Conservation (phyloP, 2,797 vertebrate genomes). For the Cuniculus paca region DNA sequence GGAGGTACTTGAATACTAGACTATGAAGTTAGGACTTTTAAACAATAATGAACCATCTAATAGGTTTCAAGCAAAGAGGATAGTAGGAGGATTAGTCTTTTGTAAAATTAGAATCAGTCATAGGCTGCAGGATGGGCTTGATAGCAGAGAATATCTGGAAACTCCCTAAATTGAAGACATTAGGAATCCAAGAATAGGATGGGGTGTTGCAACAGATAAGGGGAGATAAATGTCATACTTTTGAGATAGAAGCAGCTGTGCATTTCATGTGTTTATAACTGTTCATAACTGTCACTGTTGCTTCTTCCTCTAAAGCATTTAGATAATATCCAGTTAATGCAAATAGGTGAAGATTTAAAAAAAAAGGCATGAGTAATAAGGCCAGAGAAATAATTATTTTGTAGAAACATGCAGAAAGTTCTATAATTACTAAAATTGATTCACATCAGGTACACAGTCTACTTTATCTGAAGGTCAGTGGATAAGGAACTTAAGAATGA, state of each 20-base stretch:
- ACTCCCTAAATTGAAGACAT: neutral
- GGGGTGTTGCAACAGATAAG: neutral
- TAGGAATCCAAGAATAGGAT: neutral
- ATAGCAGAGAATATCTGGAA: neutral
- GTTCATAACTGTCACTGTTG: no score
- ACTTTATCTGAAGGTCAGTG: conserved; percentile 15
- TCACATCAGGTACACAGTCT: neutral
- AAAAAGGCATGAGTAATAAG: neutral
- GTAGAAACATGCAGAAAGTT: neutral
- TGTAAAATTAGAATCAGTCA: neutral
- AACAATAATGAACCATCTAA: neutral
- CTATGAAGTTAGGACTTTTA: neutral
- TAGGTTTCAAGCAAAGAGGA: neutral
- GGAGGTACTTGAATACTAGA: neutral
- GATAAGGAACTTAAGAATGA: neutral
- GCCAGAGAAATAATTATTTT: neutral
- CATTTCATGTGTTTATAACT: neutral
- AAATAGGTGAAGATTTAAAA: neutral
- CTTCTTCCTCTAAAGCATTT: neutral
- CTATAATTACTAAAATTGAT: neutral
- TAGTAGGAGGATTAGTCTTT: neutral
- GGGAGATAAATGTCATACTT: neutral
- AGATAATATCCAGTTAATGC: neutral
- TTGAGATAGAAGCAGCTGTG: neutral
- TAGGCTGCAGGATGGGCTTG: neutral